Evolutionary conservation across 2,888 invertebrate species (phyloP).

Genomic region (Sinelater perroti): DNA sequence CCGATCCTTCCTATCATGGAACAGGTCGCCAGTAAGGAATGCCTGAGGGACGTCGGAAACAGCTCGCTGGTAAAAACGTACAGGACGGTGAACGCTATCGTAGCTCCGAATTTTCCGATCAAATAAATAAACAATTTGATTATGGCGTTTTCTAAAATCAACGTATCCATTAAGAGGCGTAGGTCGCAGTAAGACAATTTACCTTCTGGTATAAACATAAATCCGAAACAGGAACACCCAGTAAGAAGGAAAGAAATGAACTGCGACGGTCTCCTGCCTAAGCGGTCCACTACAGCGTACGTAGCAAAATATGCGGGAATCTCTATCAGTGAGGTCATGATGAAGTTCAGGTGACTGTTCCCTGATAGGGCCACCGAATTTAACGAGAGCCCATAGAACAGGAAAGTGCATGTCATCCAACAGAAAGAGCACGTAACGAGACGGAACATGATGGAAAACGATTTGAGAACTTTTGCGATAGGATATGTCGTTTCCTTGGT

Average conservation of each 20-base stretch:
- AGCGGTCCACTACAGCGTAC: constrained; percentile 68
- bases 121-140: constrained; percentile 65
- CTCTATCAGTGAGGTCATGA: constrained; percentile 71
- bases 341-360: constrained; percentile 78
- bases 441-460: constrained; percentile 63
- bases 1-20: constrained; percentile 74
- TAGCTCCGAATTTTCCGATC: constrained; percentile 72
- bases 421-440: constrained; percentile 73
- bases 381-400: constrained; percentile 80
- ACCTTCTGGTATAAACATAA: constrained; percentile 68
- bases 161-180: neutral
- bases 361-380: constrained; percentile 78
- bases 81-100: constrained; percentile 70
- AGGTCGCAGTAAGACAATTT: constrained; percentile 30
- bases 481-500: constrained; percentile 39
- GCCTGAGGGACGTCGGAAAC: constrained; percentile 71
- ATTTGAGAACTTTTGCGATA: constrained; percentile 62
- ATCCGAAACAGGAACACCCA: constrained; percentile 65
- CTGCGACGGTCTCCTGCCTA: constrained; percentile 71
- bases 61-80: constrained; percentile 75
- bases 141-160: constrained; percentile 59
- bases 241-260: constrained; percentile 69
- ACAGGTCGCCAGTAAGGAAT: constrained; percentile 70
- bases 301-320: constrained; percentile 75
- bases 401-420: constrained; percentile 79